Evolutionary conservation across 2,888 invertebrate genomes (phyloP).

Genomic region (Alloplasta piceator): DNA sequence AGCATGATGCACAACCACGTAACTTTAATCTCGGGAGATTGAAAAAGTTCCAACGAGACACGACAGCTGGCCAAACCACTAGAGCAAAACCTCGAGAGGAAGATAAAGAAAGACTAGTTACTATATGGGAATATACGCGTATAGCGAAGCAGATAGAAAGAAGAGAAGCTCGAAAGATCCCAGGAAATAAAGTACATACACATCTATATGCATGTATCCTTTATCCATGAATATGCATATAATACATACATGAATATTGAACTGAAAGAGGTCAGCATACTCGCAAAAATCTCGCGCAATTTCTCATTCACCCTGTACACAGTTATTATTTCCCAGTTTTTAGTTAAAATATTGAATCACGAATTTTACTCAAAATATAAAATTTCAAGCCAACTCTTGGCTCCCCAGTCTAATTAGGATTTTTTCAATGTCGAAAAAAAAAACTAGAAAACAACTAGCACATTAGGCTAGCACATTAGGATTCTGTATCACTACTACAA

Average conservation of each 20-base stretch:
- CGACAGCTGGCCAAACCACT: conserved; percentile 57
- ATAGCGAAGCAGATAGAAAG: not conserved
- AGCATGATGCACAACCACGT: conserved; percentile 53
- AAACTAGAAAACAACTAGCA: no score
- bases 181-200: not conserved
- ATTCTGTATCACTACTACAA: no score
- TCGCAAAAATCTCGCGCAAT: not conserved
- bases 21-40: conserved; percentile 65
- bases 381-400: no score
- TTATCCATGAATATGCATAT: no score
- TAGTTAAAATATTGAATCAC: no score
- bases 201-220: no score
- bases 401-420: no score
- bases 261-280: not conserved
- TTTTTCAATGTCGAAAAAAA: no score
- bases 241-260: no score
- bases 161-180: not conserved
- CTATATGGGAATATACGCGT: conserved; percentile 15
- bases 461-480: no score
- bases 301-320: not conserved
- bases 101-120: conserved; percentile 37
- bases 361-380: no score
- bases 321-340: no score
- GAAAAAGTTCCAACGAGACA: conserved; percentile 64
- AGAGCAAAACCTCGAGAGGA: conserved; percentile 26